Conservation (phyloP, 2,888 invertebrate species). For the Megalurothrips usitatus region DNA sequence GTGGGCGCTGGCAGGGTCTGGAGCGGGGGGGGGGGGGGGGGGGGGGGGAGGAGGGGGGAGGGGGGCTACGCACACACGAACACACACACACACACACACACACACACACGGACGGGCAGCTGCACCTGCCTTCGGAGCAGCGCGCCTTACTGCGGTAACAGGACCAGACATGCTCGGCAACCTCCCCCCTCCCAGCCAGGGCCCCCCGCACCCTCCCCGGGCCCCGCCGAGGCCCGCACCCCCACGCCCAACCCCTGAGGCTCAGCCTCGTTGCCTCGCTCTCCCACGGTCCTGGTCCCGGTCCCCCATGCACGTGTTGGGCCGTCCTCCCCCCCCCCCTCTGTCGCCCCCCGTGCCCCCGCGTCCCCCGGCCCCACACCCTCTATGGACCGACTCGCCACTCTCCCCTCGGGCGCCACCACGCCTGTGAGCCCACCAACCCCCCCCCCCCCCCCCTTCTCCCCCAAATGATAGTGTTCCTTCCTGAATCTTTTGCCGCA, state of each 20-base stretch:
- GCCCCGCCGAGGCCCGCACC: background rate
- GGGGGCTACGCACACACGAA: background rate
- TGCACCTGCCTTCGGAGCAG: conserved; percentile 13
- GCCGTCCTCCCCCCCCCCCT: background rate
- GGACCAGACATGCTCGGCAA: conserved; percentile 11
- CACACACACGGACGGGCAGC: background rate
- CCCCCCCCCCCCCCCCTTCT: background rate
- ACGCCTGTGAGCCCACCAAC: background rate
- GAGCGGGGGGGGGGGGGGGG: background rate
- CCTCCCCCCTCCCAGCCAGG: background rate
- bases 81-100: background rate
- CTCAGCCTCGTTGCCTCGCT: conserved; percentile 13
- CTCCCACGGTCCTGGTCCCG: conserved; percentile 17
- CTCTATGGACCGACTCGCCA: background rate
- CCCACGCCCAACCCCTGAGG: background rate
- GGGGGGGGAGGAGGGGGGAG: background rate
- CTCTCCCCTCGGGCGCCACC: background rate
- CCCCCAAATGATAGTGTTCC: background rate
- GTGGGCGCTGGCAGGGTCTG: background rate
- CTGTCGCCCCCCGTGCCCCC: background rate
- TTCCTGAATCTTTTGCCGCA: too few species aligned
- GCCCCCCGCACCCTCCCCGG: background rate
- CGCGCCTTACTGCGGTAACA: conserved; percentile 13
- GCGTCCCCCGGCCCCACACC: background rate
- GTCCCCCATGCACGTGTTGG: background rate